These are phyloP conservation scores for Macrosiphum euphorbiae DNA, from an alignment of 2,888 invertebrate genomes.

Conservation along the genomic window DNA sequence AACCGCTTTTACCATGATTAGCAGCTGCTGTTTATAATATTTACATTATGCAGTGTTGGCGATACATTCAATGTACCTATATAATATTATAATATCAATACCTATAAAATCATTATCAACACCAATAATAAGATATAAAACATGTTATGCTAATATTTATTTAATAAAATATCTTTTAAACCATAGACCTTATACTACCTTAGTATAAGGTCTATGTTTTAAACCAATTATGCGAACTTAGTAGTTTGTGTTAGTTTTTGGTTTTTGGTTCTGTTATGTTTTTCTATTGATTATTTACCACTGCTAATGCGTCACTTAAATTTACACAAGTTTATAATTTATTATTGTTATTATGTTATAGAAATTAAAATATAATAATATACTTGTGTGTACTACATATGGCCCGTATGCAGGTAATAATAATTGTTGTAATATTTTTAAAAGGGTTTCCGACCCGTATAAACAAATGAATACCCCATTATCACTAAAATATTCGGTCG, in stretches of 20 bases:
- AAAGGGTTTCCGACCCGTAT: constrained; percentile 14
- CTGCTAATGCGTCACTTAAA: not conserved
- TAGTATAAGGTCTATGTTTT: no score
- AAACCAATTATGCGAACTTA: not conserved
- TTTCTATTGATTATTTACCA: not conserved
- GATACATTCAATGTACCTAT: not conserved
- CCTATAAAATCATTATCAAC: not conserved
- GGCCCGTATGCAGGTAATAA: not conserved
- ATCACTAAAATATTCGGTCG: not conserved
- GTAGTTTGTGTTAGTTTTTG: not conserved
- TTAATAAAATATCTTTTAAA: not conserved
- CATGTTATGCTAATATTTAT: not conserved
- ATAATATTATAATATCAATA: not conserved
- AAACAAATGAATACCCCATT: not conserved
- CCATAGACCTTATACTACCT: no score
- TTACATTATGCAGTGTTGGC: not conserved
- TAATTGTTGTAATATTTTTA: not conserved
- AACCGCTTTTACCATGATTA: not conserved
- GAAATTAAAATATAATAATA: not conserved
- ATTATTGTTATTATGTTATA: not conserved
- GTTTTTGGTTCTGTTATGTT: not conserved
- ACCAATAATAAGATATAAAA: not conserved
- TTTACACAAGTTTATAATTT: not conserved
- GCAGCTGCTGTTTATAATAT: not conserved
- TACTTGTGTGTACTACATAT: not conserved